Evolutionary conservation across 2,113 vertebrate genomes (phyloP), one percentile per base, ranked within the genome.

Genomic region (Colossoma macropomum): DNA sequence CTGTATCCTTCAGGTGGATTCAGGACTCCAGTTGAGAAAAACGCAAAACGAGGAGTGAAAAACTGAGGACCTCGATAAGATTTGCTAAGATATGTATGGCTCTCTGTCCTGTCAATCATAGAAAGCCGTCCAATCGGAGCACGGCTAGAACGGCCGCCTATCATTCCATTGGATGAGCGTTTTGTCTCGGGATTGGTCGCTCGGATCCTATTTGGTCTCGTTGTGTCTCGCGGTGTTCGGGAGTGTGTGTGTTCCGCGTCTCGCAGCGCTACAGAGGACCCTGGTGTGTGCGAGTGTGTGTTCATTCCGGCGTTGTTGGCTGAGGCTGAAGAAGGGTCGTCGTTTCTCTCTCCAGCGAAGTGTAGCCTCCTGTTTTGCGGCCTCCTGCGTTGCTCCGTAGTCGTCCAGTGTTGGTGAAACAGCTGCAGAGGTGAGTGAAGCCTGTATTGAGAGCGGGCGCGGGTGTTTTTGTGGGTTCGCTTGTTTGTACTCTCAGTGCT

Each of bases 221-320:
- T 0, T 9, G 59, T 50, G 15, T 89, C 85, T 94, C 94, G 94
- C 94, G 93, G 87, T 90, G 77, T 19, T n/a, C 3, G 4, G 48
- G 41, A 70, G 72, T 68, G 77, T 75, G 72, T 68, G 77, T 75
- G 82, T 74, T 76, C 38, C 65, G 60, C 71, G 71, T 83, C 27
- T 74, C 66, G 74, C 78, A 84, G 32, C 17, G 82, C 52, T 69
- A 48, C 34, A 70, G 75, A 38, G 23, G 23, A 2, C 48, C 25
- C 75, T 77, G 68, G 27, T 75, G 82, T 52, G 82, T 65, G 38
- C 63, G 54, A 62, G 82, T 52, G 38, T 78, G 66, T 60, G 73
- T 77, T 77, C 81, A 83, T 70, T 83, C 73, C 63, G 54, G 62
- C 68, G 81, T 48, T 77, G 74, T 48, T 60, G 74, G 80, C 34